phyloP scores from a whole-genome alignment of 2,888 invertebrate species.

The Parapristionchus giblindavisi region DNA sequence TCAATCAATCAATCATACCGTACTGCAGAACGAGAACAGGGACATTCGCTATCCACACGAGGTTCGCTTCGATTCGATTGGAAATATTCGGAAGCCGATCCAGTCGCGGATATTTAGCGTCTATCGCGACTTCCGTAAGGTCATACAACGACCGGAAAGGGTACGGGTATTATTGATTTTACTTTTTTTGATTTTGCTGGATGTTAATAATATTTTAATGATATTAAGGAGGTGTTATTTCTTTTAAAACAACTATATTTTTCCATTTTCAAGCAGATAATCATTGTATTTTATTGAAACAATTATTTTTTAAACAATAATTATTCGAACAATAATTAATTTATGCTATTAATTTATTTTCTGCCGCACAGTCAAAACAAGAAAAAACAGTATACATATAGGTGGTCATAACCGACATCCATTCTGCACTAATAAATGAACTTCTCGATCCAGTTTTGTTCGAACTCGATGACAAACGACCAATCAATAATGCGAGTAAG shows the following conservation, averaged over 20 bases:
- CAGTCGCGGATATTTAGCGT: neutral
- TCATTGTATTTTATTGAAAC: too few relatives aligned
- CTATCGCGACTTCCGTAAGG: constrained; percentile 49
- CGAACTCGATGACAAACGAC: neutral
- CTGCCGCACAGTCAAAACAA: too few relatives aligned
- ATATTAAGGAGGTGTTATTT: too few relatives aligned
- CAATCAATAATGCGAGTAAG: neutral
- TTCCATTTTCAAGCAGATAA: too few relatives aligned
- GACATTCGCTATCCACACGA: constrained; percentile 18
- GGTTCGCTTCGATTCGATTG: constrained; percentile 3
- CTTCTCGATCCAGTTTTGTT: constrained; percentile 10
- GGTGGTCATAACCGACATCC: constrained; percentile 21
- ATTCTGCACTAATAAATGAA: constrained; percentile 14
- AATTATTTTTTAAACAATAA: too few relatives aligned
- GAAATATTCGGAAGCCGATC: neutral
- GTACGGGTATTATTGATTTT: constrained; percentile 39
- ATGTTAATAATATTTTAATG: too few relatives aligned
- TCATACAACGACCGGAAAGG: constrained; percentile 51
- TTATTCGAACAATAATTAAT: too few relatives aligned
- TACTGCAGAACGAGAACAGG: constrained; percentile 14
- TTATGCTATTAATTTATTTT: too few relatives aligned
- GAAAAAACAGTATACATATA: too few relatives aligned
- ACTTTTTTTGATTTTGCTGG: too few relatives aligned
- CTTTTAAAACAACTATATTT: too few relatives aligned
- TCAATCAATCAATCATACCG: too few relatives aligned